phyloP scores from a whole-genome alignment of 2,113 vertebrate species.

The Origma solitaria region DNA sequence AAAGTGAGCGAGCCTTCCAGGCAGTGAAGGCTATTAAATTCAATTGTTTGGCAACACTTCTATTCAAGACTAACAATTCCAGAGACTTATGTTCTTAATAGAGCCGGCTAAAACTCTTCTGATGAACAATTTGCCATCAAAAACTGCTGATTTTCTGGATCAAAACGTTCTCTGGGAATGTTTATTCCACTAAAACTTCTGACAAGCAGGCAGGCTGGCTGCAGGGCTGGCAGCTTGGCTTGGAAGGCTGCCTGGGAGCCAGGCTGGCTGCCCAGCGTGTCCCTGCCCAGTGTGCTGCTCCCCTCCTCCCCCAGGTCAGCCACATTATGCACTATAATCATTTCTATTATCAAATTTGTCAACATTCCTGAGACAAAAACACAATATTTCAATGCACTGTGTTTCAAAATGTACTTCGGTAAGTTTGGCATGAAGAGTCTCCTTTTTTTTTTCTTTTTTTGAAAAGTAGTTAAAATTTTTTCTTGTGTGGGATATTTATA shows the following conservation, averaged over 20 bases:
- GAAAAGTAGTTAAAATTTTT: neutral
- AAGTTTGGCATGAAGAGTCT: neutral
- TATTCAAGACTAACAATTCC: slow-evolving; percentile 34
- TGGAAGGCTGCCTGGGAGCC: neutral
- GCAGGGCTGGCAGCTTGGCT: slow-evolving; percentile 3
- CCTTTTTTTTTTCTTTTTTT: neutral
- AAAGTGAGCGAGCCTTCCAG: slow-evolving; percentile 20
- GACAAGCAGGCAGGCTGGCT: slow-evolving; percentile 12
- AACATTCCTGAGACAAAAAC: neutral
- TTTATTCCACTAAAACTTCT: neutral
- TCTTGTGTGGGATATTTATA: neutral
- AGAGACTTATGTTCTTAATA: slow-evolving; percentile 46
- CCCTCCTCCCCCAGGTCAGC: neutral
- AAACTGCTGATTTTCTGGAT: slow-evolving; percentile 52
- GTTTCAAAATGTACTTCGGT: neutral
- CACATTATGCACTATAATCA: neutral
- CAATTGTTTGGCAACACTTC: slow-evolving; percentile 44
- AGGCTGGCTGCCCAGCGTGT: neutral
- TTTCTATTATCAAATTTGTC: neutral
- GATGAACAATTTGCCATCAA: slow-evolving; percentile 45
- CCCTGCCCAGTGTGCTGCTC: neutral
- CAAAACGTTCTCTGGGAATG: neutral
- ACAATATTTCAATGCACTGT: neutral
- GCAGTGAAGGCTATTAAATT: slow-evolving; percentile 13
- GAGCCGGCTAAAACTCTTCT: slow-evolving; percentile 35